These are phyloP conservation scores for Herminia tarsipennalis DNA, from an alignment of 2,888 invertebrate genomes.

Conservation along the genomic window DNA sequence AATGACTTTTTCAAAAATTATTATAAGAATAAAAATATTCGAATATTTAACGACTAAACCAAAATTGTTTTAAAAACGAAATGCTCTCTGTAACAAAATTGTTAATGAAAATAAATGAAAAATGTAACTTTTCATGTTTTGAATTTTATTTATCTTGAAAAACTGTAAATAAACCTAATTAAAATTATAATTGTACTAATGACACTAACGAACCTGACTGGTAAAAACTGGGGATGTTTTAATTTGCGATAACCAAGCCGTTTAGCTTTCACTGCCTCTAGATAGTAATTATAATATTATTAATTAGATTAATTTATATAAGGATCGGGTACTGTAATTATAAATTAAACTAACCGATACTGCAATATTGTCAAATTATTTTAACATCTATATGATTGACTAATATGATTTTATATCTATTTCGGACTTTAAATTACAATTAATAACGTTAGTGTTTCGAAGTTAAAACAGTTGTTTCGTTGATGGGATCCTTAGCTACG, in stretches of 20 bases:
- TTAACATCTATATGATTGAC: too few species aligned
- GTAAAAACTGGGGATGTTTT: slow-evolving; percentile 30
- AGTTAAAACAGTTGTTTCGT: too few species aligned
- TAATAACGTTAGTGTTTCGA: too few species aligned
- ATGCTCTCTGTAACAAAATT: slow-evolving; percentile 1
- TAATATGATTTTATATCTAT: too few species aligned
- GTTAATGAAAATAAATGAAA: slow-evolving; percentile 14
- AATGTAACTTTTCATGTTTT: neutral
- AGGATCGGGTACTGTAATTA: slow-evolving; percentile 40
- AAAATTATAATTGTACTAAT: neutral
- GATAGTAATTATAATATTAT: slow-evolving; percentile 24
- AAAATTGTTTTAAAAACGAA: neutral
- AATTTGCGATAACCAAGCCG: slow-evolving; percentile 42
- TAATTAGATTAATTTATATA: slow-evolving; percentile 18
- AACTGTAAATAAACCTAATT: neutral
- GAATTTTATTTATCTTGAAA: neutral
- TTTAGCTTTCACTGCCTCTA: slow-evolving; percentile 46
- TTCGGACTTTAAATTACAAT: too few species aligned
- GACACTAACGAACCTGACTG: slow-evolving; percentile 35
- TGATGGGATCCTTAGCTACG: too few species aligned
- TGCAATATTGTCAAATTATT: slow-evolving; percentile 12
- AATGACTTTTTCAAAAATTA: too few species aligned
- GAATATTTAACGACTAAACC: slow-evolving; percentile 1
- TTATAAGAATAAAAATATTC: too few species aligned
- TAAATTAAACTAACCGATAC: slow-evolving; percentile 13